These are phyloP conservation scores for Pantherophis vulpinus DNA, from an alignment of 2,797 vertebrate genomes.

Conservation along the genomic window DNA sequence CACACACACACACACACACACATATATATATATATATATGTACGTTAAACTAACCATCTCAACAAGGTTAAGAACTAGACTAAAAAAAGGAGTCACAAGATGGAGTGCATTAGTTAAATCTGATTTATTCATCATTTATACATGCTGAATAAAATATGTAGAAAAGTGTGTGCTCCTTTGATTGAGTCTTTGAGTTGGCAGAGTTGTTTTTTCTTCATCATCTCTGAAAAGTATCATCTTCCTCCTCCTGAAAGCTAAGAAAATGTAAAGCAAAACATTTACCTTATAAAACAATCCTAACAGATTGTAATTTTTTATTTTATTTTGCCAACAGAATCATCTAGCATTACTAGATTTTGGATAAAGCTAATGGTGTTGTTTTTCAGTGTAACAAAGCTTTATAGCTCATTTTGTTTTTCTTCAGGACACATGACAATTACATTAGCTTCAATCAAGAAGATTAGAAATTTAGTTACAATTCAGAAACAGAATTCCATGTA, in stretches of 20 bases:
- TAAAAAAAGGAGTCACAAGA: neutral
- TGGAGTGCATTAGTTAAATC: neutral
- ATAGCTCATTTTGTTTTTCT: neutral
- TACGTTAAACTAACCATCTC: neutral
- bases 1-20: no score
- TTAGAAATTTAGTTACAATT: slow-evolving; percentile 12
- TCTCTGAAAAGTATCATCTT: neutral
- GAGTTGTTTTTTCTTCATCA: neutral
- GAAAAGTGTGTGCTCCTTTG: neutral
- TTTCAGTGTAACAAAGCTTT: neutral
- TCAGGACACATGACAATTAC: neutral
- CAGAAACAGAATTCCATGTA: slow-evolving; percentile 8
- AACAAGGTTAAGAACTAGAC: neutral
- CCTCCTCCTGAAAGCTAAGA: neutral
- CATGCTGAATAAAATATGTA: neutral
- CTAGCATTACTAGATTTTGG: neutral
- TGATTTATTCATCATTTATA: neutral
- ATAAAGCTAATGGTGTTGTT: neutral
- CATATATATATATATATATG: neutral
- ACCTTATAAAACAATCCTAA: neutral
- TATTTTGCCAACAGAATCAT: neutral
- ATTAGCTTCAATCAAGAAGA: neutral
- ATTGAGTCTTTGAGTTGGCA: neutral
- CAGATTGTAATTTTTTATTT: neutral
- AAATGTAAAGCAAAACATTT: neutral